Evolutionary conservation across 2,888 invertebrate genomes (phyloP).

Genomic region (Octonoba sinensis): DNA sequence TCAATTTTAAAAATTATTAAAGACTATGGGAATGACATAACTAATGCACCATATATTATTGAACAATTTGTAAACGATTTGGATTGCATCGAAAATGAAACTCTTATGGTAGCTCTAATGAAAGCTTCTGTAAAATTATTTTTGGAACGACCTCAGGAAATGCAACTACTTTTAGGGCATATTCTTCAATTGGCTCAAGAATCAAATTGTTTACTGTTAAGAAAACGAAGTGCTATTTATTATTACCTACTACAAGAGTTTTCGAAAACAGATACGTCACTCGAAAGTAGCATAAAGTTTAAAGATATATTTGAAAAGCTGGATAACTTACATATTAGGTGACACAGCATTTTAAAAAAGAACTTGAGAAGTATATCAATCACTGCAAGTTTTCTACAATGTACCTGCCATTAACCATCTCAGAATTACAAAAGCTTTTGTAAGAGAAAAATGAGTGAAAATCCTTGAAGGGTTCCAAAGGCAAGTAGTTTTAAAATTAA

Average conservation of each 20-base stretch:
- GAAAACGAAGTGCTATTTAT: constrained; percentile 65
- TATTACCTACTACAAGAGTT: constrained; percentile 58
- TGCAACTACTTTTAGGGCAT: constrained; percentile 69
- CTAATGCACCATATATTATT: constrained; percentile 68
- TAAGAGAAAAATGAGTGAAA: no score
- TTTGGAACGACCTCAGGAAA: constrained; percentile 68
- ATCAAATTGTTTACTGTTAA: constrained; percentile 65
- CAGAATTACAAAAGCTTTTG: no score
- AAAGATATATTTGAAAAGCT: no score
- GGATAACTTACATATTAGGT: no score
- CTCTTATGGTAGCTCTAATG: constrained; percentile 68
- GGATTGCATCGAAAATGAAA: constrained; percentile 63
- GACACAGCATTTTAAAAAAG: no score
- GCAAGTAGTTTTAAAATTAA: no score
- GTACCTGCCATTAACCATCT: no score
- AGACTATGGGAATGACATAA: constrained; percentile 67
- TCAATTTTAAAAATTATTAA: constrained; percentile 68
- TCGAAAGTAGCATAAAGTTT: no score
- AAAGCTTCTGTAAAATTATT: constrained; percentile 68
- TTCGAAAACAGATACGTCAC: no score
- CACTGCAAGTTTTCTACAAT: no score
- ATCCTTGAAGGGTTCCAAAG: no score
- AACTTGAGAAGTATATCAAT: no score
- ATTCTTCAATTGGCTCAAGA: constrained; percentile 68
- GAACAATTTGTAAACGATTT: constrained; percentile 68